These are phyloP conservation scores for Labroides dimidiatus DNA, from an alignment of 2,797 vertebrate species.

Conservation along the genomic window DNA sequence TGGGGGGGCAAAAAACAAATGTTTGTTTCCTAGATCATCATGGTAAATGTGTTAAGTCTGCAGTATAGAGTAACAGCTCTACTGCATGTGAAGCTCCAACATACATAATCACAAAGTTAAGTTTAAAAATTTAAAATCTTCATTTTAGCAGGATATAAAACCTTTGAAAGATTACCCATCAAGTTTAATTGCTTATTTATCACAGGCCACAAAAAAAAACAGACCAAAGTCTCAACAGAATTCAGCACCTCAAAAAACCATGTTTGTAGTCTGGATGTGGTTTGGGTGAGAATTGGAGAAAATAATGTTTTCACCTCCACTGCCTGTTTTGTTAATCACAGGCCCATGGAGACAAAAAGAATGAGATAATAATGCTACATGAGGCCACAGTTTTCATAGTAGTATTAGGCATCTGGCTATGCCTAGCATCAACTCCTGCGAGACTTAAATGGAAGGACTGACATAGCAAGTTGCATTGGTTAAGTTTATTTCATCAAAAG, in stretches of 20 bases:
- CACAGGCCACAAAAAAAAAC: not conserved
- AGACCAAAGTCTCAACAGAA: not conserved
- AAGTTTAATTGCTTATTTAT: not conserved
- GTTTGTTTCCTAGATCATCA: too few species aligned
- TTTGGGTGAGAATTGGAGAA: not conserved
- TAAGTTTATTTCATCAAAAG: too few species aligned
- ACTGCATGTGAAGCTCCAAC: not conserved
- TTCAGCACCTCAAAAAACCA: not conserved
- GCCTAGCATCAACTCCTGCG: not conserved
- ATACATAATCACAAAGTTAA: not conserved
- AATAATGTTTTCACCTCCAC: not conserved
- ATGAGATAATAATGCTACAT: not conserved
- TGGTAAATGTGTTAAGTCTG: too few species aligned
- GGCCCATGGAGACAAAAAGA: not conserved
- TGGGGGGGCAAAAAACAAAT: too few species aligned
- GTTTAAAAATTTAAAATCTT: not conserved
- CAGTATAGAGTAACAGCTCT: not conserved
- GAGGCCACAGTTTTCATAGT: not conserved
- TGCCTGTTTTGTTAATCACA: not conserved
- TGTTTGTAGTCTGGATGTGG: conserved; percentile 4
- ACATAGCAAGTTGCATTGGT: not conserved
- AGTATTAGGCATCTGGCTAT: not conserved
- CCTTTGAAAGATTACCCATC: not conserved
- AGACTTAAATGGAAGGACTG: not conserved
- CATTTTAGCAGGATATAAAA: not conserved